Conservation (phyloP, 2,888 invertebrate species). For the Xylocampa areola region DNA sequence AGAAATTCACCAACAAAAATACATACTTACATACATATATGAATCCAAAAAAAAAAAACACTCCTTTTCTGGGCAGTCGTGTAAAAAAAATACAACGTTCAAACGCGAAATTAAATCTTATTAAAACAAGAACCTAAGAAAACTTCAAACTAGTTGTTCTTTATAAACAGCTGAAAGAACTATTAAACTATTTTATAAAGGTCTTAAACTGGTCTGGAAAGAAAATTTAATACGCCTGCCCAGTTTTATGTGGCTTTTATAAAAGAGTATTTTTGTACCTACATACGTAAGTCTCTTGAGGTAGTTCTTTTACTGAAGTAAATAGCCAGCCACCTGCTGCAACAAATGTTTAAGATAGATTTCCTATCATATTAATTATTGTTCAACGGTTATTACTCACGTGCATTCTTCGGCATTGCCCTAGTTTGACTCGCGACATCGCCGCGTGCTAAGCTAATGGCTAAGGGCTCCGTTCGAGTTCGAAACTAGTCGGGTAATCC, state of each 20-base stretch:
- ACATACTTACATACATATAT: no score
- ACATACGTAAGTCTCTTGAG: conserved; percentile 26
- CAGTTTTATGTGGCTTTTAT: conserved; percentile 37
- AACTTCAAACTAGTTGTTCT: not conserved
- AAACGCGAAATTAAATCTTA: not conserved
- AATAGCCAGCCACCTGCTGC: conserved; percentile 47
- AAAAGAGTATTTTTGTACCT: conserved; percentile 35
- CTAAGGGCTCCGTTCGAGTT: no score
- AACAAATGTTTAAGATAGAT: conserved; percentile 30
- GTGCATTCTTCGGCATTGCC: no score
- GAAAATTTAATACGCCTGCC: conserved; percentile 32
- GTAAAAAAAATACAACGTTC: not conserved
- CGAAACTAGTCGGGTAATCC: no score
- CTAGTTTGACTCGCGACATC: no score
- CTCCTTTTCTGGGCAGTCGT: no score
- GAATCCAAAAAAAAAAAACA: no score
- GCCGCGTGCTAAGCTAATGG: no score
- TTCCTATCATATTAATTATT: conserved; percentile 5
- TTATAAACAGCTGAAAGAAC: conserved; percentile 27
- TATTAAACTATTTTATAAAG: conserved; percentile 27
- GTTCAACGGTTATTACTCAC: no score
- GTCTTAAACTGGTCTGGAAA: conserved; percentile 29
- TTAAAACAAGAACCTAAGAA: not conserved
- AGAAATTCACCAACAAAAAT: no score
- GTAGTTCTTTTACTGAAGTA: conserved; percentile 44